Evolutionary conservation across 2,888 invertebrate species (phyloP).

Genomic region (Diloba caeruleocephala): DNA sequence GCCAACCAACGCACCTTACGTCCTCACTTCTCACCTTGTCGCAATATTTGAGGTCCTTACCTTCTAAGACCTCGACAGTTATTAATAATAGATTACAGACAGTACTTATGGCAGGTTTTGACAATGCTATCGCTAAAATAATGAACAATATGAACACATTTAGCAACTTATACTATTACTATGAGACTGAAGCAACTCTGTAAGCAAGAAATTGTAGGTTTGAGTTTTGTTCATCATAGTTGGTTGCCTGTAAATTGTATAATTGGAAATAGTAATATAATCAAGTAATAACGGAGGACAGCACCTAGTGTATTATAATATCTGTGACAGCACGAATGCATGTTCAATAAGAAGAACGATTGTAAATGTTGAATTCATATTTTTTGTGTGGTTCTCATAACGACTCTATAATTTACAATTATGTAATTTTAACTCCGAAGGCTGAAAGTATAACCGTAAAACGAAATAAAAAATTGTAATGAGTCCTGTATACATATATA

Average conservation of each 20-base stretch:
- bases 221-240: no score
- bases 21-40: conserved; percentile 65
- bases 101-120: conserved; percentile 32
- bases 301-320: no score
- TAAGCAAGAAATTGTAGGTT: no score
- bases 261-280: conserved; percentile 6
- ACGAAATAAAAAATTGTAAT: conserved; percentile 24
- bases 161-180: no score
- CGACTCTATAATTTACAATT: conserved; percentile 17
- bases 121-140: conserved; percentile 25
- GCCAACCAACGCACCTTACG: conserved; percentile 57
- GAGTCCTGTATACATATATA: conserved; percentile 22
- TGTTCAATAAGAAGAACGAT: conserved; percentile 27
- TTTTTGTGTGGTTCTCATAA: conserved; percentile 8
- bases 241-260: no score
- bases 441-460: conserved; percentile 4
- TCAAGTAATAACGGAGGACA: conserved; percentile 23
- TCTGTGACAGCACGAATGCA: no score
- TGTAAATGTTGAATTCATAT: conserved; percentile 24
- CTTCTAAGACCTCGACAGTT: conserved; percentile 67
- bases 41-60: conserved; percentile 62
- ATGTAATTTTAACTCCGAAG: conserved; percentile 2
- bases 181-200: no score
- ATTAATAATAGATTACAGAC: conserved; percentile 51
- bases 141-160: no score